Percentiles rank a stretch among this genome's conserved stretches.
Conservation (phyloP, 2,113 vertebrate genomes). For the Falcunculus frontatus region DNA sequence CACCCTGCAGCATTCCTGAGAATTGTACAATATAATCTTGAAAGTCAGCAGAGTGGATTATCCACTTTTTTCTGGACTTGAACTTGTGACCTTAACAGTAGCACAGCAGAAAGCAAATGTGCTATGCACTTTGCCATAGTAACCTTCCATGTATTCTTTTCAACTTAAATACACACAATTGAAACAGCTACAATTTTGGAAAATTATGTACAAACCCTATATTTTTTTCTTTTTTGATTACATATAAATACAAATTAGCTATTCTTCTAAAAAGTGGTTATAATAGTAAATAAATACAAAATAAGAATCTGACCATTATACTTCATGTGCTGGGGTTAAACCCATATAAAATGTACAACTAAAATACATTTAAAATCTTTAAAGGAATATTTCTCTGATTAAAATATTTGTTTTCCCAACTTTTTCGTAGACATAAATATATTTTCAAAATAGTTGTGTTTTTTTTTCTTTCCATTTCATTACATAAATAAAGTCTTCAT, state of each 20-base stretch:
- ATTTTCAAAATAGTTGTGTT: constrained; percentile 94
- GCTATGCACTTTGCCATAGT: constrained; percentile 79
- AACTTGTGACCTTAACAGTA: constrained; percentile 85
- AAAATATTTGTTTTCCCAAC: constrained; percentile 99
- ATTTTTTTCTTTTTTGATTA: constrained; percentile 88
- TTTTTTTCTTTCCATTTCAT: constrained; percentile 83
- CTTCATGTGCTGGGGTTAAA: constrained; percentile 99
- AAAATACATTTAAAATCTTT: constrained; percentile 97
- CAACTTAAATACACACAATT: constrained; percentile 83
- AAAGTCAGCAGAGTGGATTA: constrained; percentile 84
- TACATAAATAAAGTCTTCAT: constrained; percentile 99
- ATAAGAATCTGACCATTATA: constrained; percentile 99
- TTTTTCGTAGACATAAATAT: constrained; percentile 98
- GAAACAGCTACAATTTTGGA: constrained; percentile 78
- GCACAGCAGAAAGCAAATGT: constrained; percentile 81
- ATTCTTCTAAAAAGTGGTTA: constrained; percentile 99
- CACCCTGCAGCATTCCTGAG: constrained; percentile 82
- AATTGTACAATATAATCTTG: constrained; percentile 84
- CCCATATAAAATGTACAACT: constrained; percentile 99
- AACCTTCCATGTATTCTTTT: constrained; percentile 79
- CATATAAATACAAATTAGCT: constrained; percentile 99
- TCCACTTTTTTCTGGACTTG: constrained; percentile 80
- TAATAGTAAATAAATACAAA: constrained; percentile 99
- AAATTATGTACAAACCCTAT: constrained; percentile 88
- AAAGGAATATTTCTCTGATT: constrained; percentile 98